Evolutionary conservation across 2,888 invertebrate genomes (phyloP).

Genomic region (Aporophyla lueneburgensis): DNA sequence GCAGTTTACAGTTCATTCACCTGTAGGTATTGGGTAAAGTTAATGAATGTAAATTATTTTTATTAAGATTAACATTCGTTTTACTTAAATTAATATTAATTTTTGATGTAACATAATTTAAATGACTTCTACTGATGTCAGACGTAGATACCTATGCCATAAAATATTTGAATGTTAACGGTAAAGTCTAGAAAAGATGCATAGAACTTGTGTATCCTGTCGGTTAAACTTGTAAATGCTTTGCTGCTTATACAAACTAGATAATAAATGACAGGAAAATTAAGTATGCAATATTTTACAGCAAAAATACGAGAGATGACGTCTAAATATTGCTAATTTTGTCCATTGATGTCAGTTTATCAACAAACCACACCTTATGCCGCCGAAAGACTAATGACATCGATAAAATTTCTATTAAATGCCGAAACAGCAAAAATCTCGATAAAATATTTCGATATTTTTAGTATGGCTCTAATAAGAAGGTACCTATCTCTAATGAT

Average conservation of each 20-base stretch:
- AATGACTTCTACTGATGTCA: conserved; percentile 14
- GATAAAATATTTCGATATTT: background rate
- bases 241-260: conserved; percentile 27
- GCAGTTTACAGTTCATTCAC: conserved; percentile 6
- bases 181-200: conserved; percentile 32
- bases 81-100: background rate
- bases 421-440: conserved; percentile 28
- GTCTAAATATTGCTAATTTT: conserved; percentile 56
- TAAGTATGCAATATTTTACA: conserved; percentile 39
- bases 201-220: conserved; percentile 36
- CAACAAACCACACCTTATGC: conserved; percentile 45
- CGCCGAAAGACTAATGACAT: conserved; percentile 40
- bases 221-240: conserved; percentile 31
- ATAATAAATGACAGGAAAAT: conserved; percentile 45
- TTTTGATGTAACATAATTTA: conserved; percentile 12
- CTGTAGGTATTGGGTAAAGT: background rate
- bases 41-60: background rate
- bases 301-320: conserved; percentile 23
- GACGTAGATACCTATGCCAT: background rate
- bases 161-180: conserved; percentile 33
- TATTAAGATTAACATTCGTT: background rate
- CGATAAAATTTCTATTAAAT: conserved; percentile 50
- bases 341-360: conserved; percentile 56
- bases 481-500: conserved; percentile 15
- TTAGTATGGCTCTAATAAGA: conserved; percentile 1